Evolutionary conservation across 2,797 vertebrate species (phyloP).

Genomic region (Chromis chromis): DNA sequence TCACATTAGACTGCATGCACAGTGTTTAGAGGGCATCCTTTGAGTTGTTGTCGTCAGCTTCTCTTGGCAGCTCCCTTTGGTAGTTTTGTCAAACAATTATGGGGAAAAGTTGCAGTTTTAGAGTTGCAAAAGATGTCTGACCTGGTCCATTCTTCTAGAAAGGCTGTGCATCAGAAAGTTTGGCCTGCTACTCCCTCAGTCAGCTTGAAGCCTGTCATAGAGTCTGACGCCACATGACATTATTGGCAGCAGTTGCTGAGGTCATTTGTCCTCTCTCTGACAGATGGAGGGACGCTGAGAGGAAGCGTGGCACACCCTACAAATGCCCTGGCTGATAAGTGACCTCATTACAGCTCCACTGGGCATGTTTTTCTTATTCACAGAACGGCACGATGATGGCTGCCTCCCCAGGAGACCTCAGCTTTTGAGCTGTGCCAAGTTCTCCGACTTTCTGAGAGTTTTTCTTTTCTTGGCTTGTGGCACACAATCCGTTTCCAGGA

Average conservation of each 20-base stretch:
- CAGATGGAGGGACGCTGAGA: constrained; percentile 70
- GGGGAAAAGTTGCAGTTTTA: background rate
- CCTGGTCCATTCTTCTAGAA: constrained; percentile 11
- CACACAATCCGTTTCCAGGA: constrained; percentile 37
- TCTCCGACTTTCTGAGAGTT: constrained; percentile 44
- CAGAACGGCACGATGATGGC: constrained; percentile 52
- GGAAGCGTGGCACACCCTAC: constrained; percentile 70
- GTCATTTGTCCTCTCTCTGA: constrained; percentile 53
- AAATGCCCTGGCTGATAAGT: constrained; percentile 72
- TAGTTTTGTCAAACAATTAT: background rate
- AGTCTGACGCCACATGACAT: constrained; percentile 55
- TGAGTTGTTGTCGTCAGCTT: constrained; percentile 12
- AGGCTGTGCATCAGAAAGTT: constrained; percentile 32
- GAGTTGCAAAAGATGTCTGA: background rate
- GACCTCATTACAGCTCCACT: constrained; percentile 74
- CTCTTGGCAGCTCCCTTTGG: background rate
- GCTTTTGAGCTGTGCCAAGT: constrained; percentile 53
- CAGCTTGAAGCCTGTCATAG: constrained; percentile 36
- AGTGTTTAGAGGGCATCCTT: background rate
- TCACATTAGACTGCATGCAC: background rate
- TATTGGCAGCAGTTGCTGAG: constrained; percentile 51
- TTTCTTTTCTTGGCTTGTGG: constrained; percentile 52
- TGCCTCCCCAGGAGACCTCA: constrained; percentile 39
- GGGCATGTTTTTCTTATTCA: constrained; percentile 67
- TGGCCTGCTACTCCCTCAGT: constrained; percentile 29